Evolutionary conservation across 2,797 vertebrate genomes (phyloP).

Genomic region (Myotis pilosus): DNA sequence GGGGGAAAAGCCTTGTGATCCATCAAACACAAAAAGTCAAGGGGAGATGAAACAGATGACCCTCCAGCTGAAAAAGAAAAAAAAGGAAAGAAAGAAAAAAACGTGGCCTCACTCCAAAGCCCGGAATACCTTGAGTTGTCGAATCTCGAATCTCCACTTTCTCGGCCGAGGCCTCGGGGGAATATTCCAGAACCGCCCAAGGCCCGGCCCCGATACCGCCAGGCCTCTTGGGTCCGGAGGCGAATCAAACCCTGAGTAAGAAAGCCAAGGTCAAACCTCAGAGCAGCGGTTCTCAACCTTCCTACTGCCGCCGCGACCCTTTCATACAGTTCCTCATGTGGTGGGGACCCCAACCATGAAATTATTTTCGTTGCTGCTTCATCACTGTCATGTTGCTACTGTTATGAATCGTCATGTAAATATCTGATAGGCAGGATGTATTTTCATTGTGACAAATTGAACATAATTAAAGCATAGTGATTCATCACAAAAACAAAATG

Average conservation of each 20-base stretch:
- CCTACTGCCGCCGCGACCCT: too few relatives aligned
- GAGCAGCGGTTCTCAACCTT: too few relatives aligned
- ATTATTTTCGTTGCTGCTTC: too few relatives aligned
- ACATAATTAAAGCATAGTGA: too few relatives aligned
- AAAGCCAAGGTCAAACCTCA: not conserved
- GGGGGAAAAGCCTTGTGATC: constrained; percentile 24
- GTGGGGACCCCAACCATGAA: too few relatives aligned
- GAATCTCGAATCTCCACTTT: not conserved
- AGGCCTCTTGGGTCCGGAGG: not conserved
- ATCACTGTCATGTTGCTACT: too few relatives aligned
- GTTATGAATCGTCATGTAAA: too few relatives aligned
- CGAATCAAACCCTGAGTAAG: not conserved
- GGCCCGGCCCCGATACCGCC: not conserved
- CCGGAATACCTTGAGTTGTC: constrained; percentile 45
- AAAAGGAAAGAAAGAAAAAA: constrained; percentile 23
- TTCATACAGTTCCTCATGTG: too few relatives aligned
- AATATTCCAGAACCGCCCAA: too few relatives aligned
- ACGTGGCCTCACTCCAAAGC: not conserved
- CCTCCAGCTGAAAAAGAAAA: not conserved
- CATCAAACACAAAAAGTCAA: constrained; percentile 71
- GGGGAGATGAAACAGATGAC: constrained; percentile 69
- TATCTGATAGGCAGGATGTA: too few relatives aligned
- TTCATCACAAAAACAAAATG: too few relatives aligned
- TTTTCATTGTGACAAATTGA: too few relatives aligned
- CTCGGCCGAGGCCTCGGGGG: not conserved